A percentile compares a stretch with the other conserved stretches of the same genome.
These are phyloP conservation scores for Drosophila rellima DNA, from an alignment of 2,888 invertebrate genomes.

Conservation along the genomic window DNA sequence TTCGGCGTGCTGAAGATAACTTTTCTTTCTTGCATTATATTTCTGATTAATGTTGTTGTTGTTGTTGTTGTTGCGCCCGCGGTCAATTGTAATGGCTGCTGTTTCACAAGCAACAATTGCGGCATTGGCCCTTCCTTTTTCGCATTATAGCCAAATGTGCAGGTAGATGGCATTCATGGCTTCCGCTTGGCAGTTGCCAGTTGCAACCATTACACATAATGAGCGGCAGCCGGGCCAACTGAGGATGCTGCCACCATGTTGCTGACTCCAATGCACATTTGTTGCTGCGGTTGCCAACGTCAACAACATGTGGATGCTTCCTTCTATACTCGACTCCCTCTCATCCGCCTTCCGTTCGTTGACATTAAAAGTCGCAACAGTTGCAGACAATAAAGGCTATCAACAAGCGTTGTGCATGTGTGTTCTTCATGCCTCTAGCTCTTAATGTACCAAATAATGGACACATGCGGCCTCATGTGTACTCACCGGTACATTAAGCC, in stretches of 20 bases:
- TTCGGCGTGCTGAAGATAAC: not conserved
- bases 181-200: slow-evolving; percentile 54
- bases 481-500: slow-evolving; percentile 56
- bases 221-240: slow-evolving; percentile 60
- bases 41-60: slow-evolving; percentile 31
- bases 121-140: slow-evolving; percentile 49
- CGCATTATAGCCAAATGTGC: slow-evolving; percentile 62
- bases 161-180: slow-evolving; percentile 73
- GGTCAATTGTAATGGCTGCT: slow-evolving; percentile 31
- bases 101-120: slow-evolving; percentile 36
- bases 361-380: slow-evolving; percentile 73
- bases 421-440: slow-evolving; percentile 29
- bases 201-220: slow-evolving; percentile 75
- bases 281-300: slow-evolving; percentile 76
- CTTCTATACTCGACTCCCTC: not conserved
- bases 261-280: slow-evolving; percentile 67
- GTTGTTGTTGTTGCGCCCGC: slow-evolving; percentile 28
- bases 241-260: slow-evolving; percentile 45
- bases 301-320: slow-evolving; percentile 58
- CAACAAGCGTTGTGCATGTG: slow-evolving; percentile 44
- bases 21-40: slow-evolving; percentile 7
- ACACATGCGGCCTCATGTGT: slow-evolving; percentile 53
- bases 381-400: slow-evolving; percentile 73
- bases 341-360: slow-evolving; percentile 43
- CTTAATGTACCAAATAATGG: slow-evolving; percentile 66